phyloP scores from a whole-genome alignment of 2,888 invertebrate species.

The Parascotia fuliginaria region DNA sequence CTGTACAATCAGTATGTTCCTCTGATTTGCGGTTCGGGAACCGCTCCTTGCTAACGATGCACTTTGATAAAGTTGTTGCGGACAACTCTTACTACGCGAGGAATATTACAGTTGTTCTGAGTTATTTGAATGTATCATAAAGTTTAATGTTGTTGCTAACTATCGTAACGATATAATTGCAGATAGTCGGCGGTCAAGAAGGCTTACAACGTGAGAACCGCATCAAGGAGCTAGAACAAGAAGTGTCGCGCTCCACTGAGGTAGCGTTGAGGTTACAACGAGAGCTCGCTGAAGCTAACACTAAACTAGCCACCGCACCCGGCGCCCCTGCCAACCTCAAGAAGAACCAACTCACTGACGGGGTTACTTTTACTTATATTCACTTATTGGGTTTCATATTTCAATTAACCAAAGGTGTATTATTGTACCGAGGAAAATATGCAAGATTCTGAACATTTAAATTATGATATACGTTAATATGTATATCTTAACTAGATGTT shows the following conservation, averaged over 20 bases:
- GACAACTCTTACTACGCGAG: too few species aligned
- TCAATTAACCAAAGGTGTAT: not conserved
- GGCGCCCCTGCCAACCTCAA: slow-evolving; percentile 80
- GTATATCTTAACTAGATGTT: too few species aligned
- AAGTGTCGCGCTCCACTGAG: slow-evolving; percentile 92
- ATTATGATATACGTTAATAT: too few species aligned
- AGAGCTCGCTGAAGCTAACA: slow-evolving; percentile 89
- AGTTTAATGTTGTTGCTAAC: too few species aligned
- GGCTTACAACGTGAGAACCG: slow-evolving; percentile 88
- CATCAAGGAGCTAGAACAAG: slow-evolving; percentile 93
- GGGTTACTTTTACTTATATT: slow-evolving; percentile 61
- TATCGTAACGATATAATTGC: slow-evolving; percentile 20
- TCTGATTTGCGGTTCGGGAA: too few species aligned
- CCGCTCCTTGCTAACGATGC: too few species aligned
- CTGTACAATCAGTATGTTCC: too few species aligned
- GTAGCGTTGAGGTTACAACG: slow-evolving; percentile 89
- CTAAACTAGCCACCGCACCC: slow-evolving; percentile 78
- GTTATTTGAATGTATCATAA: too few species aligned
- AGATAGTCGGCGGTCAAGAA: slow-evolving; percentile 85
- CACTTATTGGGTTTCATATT: not conserved
- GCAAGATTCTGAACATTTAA: too few species aligned
- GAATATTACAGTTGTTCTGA: too few species aligned
- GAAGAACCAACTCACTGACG: slow-evolving; percentile 87
- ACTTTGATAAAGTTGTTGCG: too few species aligned
- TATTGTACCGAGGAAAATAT: too few species aligned